Conservation (phyloP, 2,888 invertebrate species). For the Cerastis leucographa region DNA sequence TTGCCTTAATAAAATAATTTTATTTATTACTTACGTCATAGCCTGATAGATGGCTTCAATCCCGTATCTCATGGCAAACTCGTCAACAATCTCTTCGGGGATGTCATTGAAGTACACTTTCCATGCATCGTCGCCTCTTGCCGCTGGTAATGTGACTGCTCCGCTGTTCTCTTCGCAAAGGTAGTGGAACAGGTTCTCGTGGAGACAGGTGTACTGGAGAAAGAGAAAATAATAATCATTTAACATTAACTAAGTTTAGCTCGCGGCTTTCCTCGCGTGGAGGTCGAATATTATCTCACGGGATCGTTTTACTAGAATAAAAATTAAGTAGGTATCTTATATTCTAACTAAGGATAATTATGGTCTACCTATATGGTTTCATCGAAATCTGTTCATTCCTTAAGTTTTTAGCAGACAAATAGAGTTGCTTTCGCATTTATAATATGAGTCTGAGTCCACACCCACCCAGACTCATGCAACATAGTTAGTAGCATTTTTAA, state of each 20-base stretch:
- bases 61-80: conserved; percentile 99
- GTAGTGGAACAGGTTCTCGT: conserved; percentile 99
- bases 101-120: conserved; percentile 99
- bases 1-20: too few species aligned
- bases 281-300: neutral
- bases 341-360: neutral
- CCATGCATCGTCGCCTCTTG: conserved; percentile 99
- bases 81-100: conserved; percentile 99
- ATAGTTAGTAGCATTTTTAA: too few species aligned
- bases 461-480: too few species aligned
- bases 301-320: neutral
- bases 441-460: neutral
- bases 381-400: neutral
- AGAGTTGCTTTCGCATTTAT: neutral
- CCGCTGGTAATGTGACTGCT: conserved; percentile 97
- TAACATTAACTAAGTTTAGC: neutral
- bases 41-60: conserved; percentile 99
- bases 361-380: neutral
- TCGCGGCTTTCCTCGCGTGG: neutral
- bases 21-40: conserved; percentile 95
- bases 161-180: conserved; percentile 98
- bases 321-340: neutral
- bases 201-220: conserved; percentile 97
- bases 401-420: neutral
- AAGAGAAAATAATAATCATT: neutral